phyloP scores from a whole-genome alignment of 2,113 vertebrate species.

The Eidolon helvum region DNA sequence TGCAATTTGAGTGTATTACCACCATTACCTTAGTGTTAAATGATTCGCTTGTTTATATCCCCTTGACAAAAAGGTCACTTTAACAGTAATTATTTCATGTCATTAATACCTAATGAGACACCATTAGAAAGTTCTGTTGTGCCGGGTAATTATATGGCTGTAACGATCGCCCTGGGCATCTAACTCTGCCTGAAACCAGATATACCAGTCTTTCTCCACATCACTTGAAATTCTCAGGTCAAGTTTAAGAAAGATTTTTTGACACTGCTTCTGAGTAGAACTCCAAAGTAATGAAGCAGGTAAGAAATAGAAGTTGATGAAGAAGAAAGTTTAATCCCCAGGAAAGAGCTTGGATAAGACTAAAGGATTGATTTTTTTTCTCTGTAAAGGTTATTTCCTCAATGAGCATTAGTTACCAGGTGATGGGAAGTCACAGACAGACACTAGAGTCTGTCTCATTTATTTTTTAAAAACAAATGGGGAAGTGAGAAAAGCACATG shows the following conservation, averaged over 20 bases:
- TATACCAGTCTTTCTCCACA: not conserved
- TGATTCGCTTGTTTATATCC: not conserved
- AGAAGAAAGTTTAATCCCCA: not conserved
- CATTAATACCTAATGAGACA: conserved; percentile 35
- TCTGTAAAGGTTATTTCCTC: not conserved
- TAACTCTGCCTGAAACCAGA: not conserved
- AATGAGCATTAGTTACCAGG: not conserved
- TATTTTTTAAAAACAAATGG: not conserved
- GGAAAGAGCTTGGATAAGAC: not conserved
- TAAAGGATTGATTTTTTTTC: not conserved
- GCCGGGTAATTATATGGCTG: not conserved
- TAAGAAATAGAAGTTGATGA: not conserved
- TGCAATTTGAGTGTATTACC: not conserved
- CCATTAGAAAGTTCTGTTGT: not conserved
- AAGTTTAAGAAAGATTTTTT: not conserved
- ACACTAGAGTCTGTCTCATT: not conserved
- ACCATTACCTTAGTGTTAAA: not conserved
- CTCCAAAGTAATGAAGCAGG: not conserved
- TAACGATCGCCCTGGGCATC: not conserved
- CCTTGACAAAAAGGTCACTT: conserved; percentile 39
- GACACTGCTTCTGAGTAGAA: not conserved
- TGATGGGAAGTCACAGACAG: not conserved
- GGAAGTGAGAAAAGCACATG: not conserved
- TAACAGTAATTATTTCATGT: conserved; percentile 29
- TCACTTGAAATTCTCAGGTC: not conserved